Conservation (phyloP, 1,140 invertebrate species). For the Eriocheir sinensis region DNA sequence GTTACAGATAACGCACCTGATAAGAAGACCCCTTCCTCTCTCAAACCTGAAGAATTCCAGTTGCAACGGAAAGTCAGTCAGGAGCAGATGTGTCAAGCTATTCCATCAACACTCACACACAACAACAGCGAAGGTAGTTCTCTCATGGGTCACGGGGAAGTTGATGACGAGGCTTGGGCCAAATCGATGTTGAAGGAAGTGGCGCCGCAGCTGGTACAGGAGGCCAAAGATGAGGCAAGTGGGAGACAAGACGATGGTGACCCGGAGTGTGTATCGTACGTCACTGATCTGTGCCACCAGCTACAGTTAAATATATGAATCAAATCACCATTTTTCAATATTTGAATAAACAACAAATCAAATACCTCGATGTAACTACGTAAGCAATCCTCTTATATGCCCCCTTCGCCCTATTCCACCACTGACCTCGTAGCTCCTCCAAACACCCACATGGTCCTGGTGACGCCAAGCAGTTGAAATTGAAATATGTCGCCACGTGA, state of each 20-base stretch:
- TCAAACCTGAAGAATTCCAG: neutral
- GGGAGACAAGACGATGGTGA: constrained; percentile 25
- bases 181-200: constrained; percentile 44
- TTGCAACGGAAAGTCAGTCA: neutral
- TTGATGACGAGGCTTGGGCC: constrained; percentile 66
- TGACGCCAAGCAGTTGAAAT: no score
- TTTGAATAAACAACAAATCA: constrained; percentile 29
- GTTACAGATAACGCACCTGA: neutral
- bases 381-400: neutral
- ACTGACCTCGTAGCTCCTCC: no score
- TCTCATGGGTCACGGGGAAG: neutral
- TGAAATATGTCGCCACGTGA: no score
- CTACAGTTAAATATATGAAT: constrained; percentile 68
- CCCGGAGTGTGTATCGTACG: constrained; percentile 54
- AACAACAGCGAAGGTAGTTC: no score
- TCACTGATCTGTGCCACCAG: constrained; percentile 66
- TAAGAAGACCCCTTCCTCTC: neutral
- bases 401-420: neutral
- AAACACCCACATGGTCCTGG: no score
- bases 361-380: constrained; percentile 27
- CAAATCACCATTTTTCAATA: neutral
- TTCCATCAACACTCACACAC: neutral
- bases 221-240: constrained; percentile 55
- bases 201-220: constrained; percentile 43
- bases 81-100: neutral